A percentile compares a stretch with the other conserved stretches of the same genome.
Evolutionary conservation across 2,888 invertebrate genomes (phyloP).

Genomic region (Drosophila austrosaltans): DNA sequence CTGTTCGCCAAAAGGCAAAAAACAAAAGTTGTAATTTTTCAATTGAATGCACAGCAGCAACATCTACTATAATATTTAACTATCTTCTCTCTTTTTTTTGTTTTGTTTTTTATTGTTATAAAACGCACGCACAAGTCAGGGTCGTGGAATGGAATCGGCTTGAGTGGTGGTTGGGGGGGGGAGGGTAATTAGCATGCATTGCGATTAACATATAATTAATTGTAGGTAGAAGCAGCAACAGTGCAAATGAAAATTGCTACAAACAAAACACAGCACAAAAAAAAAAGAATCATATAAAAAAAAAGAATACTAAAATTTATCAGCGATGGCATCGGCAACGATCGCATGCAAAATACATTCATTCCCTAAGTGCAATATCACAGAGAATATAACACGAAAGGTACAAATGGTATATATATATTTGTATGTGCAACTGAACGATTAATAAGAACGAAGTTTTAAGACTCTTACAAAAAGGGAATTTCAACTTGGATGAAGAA

Average conservation of each 20-base stretch:
- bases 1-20: conserved; percentile 53
- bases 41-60: conserved; percentile 71
- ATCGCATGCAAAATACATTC: conserved; percentile 77
- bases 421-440: conserved; percentile 4
- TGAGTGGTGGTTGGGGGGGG: not conserved
- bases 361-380: conserved; percentile 50
- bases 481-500: too few species aligned
- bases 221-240: conserved; percentile 54
- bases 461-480: conserved; percentile 23
- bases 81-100: conserved; percentile 19
- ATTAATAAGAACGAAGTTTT: not conserved
- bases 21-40: conserved; percentile 75
- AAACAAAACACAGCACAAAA: conserved; percentile 39
- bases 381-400: conserved; percentile 43
- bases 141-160: conserved; percentile 42
- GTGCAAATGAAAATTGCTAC: conserved; percentile 58
- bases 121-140: conserved; percentile 77
- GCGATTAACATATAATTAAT: conserved; percentile 81
- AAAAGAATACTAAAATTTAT: conserved; percentile 34
- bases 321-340: conserved; percentile 66
- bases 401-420: conserved; percentile 16
- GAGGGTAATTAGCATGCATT: conserved; percentile 77
- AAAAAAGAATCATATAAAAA: conserved; percentile 27
- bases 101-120: conserved; percentile 25
- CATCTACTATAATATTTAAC: conserved; percentile 21